These are phyloP conservation scores for Cantharis flavilabris DNA, from an alignment of 2,888 invertebrate genomes.

Conservation along the genomic window DNA sequence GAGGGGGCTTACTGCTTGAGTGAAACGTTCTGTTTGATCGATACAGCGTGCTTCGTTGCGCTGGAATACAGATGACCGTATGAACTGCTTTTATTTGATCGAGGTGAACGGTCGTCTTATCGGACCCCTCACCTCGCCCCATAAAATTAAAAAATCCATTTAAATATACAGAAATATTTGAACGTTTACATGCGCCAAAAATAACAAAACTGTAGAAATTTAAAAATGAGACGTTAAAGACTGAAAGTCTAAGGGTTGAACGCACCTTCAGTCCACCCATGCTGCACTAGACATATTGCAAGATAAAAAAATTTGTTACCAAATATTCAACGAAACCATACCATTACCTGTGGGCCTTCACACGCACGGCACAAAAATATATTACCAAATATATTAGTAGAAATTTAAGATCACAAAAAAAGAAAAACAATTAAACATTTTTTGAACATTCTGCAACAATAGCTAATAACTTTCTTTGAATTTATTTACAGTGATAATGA, in stretches of 20 bases:
- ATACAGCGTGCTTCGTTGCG: background rate
- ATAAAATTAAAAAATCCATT: background rate
- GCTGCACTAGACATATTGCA: conserved; percentile 53
- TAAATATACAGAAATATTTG: background rate
- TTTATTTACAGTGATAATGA: background rate
- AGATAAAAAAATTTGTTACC: conserved; percentile 42
- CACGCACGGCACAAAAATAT: conserved; percentile 56
- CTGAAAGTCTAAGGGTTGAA: conserved; percentile 39
- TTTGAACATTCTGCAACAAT: conserved; percentile 17
- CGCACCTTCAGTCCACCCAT: conserved; percentile 53
- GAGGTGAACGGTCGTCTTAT: background rate
- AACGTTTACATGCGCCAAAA: conserved; percentile 19
- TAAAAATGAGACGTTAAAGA: conserved; percentile 29
- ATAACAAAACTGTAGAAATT: conserved; percentile 19
- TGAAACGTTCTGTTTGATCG: background rate
- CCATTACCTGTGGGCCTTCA: conserved; percentile 55
- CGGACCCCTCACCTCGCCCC: background rate
- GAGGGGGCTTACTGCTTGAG: background rate
- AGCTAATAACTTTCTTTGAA: background rate
- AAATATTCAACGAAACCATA: conserved; percentile 41
- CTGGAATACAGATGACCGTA: background rate
- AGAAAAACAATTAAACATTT: conserved; percentile 18
- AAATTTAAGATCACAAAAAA: conserved; percentile 18
- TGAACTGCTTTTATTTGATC: background rate
- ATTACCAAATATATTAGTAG: conserved; percentile 53